Evolutionary conservation across 2,888 invertebrate species (phyloP), one percentile per base, ranked within the genome.

Genomic region (Desoria tigrina): DNA sequence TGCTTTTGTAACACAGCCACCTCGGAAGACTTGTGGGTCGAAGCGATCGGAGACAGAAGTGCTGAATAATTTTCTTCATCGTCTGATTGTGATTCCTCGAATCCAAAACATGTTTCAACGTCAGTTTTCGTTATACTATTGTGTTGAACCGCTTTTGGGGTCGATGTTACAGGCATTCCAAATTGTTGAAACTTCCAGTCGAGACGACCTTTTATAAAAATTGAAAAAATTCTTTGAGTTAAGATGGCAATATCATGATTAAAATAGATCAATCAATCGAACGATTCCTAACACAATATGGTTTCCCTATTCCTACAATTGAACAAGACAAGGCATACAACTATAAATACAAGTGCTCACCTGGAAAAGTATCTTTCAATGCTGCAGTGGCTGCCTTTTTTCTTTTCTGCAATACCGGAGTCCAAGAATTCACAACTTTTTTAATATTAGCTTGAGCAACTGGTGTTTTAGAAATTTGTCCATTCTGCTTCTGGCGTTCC

Each of bases 131-230:
- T n/a, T n/a, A n/a, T n/a, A n/a, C 42, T 9, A 14, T 14, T 45
- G 2, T 51, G 45, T n/a, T 67, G 42, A 23, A 50, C 59, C 11
- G 59, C 51, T 16, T 65, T 68, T 23, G 74, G 74, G 1, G 74
- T 74, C 9, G 74, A 74, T 3, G 74, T 73, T 9, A 69, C 65
- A 2, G 71, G 71, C 58, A 69, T 65, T 23, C 42, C 42, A 42
- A 59, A 68, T 45, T 68, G 67, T 16, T 59, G 53, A 58, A 63
- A 56, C 45, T 70, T 72, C 74, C 74, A 70, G 2, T 69, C 51
- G 27, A 74, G 28, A 11, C 74, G 69, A 16, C 53, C 72, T 72
- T 21, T 11, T 54, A n/a, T n/a, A n/a, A n/a, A n/a, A n/a, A n/a
- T n/a, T n/a, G n/a, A n/a, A 61, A 45, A 27, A 6, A 53, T 4